These are phyloP conservation scores for Pyrocoelia pectoralis DNA, from an alignment of 2,888 invertebrate genomes.

Conservation along the genomic window DNA sequence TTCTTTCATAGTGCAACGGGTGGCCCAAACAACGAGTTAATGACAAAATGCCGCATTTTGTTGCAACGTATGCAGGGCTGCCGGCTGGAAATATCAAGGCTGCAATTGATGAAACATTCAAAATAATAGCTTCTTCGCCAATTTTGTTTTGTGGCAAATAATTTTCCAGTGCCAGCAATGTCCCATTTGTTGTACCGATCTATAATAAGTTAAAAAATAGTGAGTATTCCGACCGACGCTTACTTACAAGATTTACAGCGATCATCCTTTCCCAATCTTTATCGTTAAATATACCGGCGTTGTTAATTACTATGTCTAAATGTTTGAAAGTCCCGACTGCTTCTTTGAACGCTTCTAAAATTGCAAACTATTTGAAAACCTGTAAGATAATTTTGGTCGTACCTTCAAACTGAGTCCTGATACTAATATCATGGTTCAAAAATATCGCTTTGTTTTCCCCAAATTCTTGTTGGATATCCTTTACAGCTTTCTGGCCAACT, in stretches of 20 bases:
- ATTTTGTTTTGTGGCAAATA: neutral
- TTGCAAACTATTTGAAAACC: neutral
- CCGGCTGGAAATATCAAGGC: conserved; percentile 64
- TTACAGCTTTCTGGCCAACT: conserved; percentile 67
- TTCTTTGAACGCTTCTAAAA: neutral
- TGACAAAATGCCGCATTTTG: conserved; percentile 65
- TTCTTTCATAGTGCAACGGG: conserved; percentile 49
- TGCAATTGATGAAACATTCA: conserved; percentile 70
- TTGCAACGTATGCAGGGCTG: conserved; percentile 67
- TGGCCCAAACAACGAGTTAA: conserved; percentile 62
- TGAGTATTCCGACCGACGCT: no score
- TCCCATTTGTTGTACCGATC: neutral
- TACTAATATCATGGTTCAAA: conserved; percentile 74
- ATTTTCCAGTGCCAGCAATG: neutral
- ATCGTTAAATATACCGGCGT: conserved; percentile 37
- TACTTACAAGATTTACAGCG: conserved; percentile 32
- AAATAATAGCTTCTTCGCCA: conserved; percentile 49
- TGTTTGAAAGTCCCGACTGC: neutral
- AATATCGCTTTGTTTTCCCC: conserved; percentile 70
- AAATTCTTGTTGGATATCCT: conserved; percentile 67
- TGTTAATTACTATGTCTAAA: conserved; percentile 40
- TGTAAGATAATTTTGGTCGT: neutral
- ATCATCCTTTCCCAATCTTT: conserved; percentile 38
- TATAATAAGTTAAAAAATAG: no score
- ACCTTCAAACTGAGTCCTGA: conserved; percentile 75